Evolutionary conservation across 2,888 invertebrate species (phyloP).

Genomic region (Campoletis raptor): DNA sequence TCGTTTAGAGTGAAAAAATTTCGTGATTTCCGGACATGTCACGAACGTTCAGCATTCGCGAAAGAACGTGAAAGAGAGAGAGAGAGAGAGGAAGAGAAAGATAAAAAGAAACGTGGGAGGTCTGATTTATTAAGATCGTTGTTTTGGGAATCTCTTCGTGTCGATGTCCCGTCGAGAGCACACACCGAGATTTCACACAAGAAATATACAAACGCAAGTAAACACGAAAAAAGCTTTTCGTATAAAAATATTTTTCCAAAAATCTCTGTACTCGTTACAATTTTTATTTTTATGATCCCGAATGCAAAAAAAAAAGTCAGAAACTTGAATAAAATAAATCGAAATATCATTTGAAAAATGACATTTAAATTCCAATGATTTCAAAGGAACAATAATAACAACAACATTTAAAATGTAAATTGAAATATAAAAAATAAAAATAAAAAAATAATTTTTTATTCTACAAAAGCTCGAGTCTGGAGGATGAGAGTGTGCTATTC

Average conservation of each 20-base stretch:
- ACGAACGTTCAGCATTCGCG: constrained; percentile 34
- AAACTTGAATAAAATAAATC: too few species aligned
- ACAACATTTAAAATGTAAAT: not conserved
- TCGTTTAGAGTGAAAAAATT: constrained; percentile 3
- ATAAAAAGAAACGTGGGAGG: constrained; percentile 43
- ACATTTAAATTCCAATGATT: not conserved
- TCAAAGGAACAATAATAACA: not conserved
- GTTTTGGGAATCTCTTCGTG: constrained; percentile 57
- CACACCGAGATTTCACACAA: not conserved
- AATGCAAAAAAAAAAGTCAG: not conserved
- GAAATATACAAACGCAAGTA: not conserved
- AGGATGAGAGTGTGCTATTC: constrained; percentile 28
- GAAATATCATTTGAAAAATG: not conserved
- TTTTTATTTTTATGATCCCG: not conserved
- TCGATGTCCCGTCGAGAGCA: constrained; percentile 59
- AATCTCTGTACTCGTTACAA: not conserved
- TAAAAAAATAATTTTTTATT: constrained; percentile 25
- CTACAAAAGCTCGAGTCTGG: constrained; percentile 5
- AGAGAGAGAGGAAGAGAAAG: constrained; percentile 19
- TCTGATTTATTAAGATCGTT: constrained; percentile 63
- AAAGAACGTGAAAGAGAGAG: constrained; percentile 12
- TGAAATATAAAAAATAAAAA: too few species aligned
- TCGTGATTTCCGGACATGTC: constrained; percentile 38
- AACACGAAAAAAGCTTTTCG: not conserved
- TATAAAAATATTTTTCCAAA: not conserved